Evolutionary conservation across 2,797 vertebrate species (phyloP), one percentile per base, ranked within the genome.

Genomic region (Gallinago stenura): DNA sequence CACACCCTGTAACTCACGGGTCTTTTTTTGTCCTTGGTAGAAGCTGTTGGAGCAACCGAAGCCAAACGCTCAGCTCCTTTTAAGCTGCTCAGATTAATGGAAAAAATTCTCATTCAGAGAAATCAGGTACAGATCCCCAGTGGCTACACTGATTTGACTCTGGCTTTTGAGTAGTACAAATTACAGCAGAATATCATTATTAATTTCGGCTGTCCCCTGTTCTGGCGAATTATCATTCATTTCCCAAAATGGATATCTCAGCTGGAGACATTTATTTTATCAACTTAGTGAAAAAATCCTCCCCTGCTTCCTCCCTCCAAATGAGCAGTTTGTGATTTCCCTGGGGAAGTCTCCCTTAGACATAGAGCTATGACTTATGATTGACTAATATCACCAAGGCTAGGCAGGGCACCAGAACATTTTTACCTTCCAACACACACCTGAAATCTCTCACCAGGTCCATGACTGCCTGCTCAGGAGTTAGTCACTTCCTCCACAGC

Each of bases 211-310:
- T 87, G 37, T 64, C 53, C 28, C 19, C 68, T 80, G 48, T 66
- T 78, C 80, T 46, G 72, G 50, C 39, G 93, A 87, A 87, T 93
- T 90, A 86, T 79, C 89, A 70, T 94, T 93, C 43, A 66, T 91
- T 68, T 96, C 56, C 64, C 51, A 4, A 86, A 69, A 93, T 15
- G 35, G 62, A 3, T 88, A 60, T 76, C 89, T 88, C 85, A 91
- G 80, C 28, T 84, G 43, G 35, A 95, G 87, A 88, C 77, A 58
- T 95, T 90, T 84, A 90, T 93, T 94, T 91, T 86, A 82, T 73
- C 53, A 72, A 68, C 9, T 70, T 15, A 37, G 57, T 46, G 30
- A 83, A 78, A 87, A 93, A 92, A 78, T 46, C 53, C 53, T 76
- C 20, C 65, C 50, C 51, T 62, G 51, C 41, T 93, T 69, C 51